Base-by-base conservation (phyloP, 2,888 invertebrate genomes). In the Chorisops tibialis region DNA sequence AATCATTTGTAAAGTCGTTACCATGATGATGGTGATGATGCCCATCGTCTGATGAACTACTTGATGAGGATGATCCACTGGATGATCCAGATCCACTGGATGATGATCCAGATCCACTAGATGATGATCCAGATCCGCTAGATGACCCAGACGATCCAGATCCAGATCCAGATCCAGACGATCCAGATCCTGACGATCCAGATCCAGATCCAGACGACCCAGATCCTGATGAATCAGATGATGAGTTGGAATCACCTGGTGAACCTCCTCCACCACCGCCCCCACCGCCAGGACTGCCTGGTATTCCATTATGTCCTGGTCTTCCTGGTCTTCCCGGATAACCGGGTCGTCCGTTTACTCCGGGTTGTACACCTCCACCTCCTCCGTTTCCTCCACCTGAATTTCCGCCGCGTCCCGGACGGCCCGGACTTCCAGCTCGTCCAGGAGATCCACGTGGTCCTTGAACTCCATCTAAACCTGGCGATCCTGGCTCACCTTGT, bases 381-480 rank as follows among this genome's bases (percentile, higher is more conserved):
- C 18, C 16, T 6, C 56, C 56, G 3, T 9, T 4, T 18, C 30
- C 30, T 43, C 56, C 56, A 4, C 30, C 30, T 30, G 14, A 30
- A 9, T 35, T 24, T 4, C 56, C 56, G 5, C 43, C 35, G 12
- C 45, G 43, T 14, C 56, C 56, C 6, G 41, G 35, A 11, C 30
- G 7, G 2, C 56, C 56, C 7, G 16, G 56, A 4, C 4, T 11
- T 16, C 56, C 56, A 1, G 45, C 43, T 16, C 21, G 16, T 30
- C 56, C 56, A 11, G 6, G 45, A n/a, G 43, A 43, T 35, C 56
- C 56, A n/a, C 30, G 56, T 18, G 35, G 30, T 45, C 56, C 56
- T 14, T 43, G 56, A 30, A 30, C 12, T 12, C 56, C 56, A 11
- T 56, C 56, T 18, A 45, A 22, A 16, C 56, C 56, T 2, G 30